Conservation (phyloP, 2,113 vertebrate genomes). For the Cisticola juncidis region DNA sequence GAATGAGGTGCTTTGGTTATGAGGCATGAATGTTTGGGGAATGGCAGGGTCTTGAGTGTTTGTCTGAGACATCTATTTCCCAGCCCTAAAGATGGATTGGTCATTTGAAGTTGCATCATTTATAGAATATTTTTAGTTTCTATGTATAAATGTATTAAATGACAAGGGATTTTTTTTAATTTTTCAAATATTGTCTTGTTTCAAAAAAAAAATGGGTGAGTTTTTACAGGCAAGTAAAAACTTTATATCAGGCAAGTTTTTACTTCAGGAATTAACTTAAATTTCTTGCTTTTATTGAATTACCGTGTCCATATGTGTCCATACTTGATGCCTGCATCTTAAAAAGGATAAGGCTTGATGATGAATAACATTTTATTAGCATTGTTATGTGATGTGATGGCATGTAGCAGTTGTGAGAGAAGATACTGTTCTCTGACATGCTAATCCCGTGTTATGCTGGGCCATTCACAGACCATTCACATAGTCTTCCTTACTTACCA, state of each 20-base stretch:
- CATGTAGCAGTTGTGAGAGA: slow-evolving; percentile 36
- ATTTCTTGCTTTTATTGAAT: background rate
- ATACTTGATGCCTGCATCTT: background rate
- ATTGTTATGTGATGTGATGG: slow-evolving; percentile 16
- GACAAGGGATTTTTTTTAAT: fast-evolving
- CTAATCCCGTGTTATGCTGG: slow-evolving; percentile 22
- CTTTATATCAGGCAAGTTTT: background rate
- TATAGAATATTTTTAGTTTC: background rate
- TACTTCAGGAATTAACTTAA: background rate
- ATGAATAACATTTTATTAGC: background rate
- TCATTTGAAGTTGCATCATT: background rate
- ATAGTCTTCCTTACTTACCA: slow-evolving; percentile 3
- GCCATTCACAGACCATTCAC: slow-evolving; percentile 5
- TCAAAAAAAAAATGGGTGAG: background rate
- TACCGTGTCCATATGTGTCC: background rate
- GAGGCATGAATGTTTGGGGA: background rate
- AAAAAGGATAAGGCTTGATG: background rate
- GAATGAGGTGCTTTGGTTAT: background rate
- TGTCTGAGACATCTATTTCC: background rate
- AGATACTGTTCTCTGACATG: slow-evolving; percentile 24
- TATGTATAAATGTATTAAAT: background rate
- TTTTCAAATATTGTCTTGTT: background rate
- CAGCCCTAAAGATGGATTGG: background rate
- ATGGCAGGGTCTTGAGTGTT: background rate
- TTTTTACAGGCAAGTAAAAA: no score